Evolutionary conservation across 2,888 invertebrate species (phyloP), one percentile per base, ranked within the genome.

Genomic region (Scrobipalpa costella): DNA sequence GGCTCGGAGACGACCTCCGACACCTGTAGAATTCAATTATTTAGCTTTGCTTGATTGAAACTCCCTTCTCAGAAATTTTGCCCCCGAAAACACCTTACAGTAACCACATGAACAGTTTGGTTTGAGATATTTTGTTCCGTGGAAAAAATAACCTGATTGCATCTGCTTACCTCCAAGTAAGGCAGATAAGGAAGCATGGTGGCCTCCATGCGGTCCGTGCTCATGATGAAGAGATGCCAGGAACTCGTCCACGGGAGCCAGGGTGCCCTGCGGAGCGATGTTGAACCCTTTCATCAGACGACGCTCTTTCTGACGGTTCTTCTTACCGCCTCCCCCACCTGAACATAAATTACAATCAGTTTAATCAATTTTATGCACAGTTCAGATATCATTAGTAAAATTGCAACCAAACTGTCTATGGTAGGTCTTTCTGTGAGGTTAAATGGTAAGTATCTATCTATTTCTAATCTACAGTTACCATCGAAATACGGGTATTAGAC

Each of bases 281-380:
- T 98, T 97, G 93, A 98, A 98, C 15, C 84, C 98, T 85, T 98
- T 98, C 97, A 98, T 97, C 63, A 98, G 92, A 0, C 98, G 94
- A 0, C 98, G 94, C 84, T 98, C 98, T 85, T 98, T 97, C 84
- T 97, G 97, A 0, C 98, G 94, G 83, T 98, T 97, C 90, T 98
- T 98, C 88, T 98, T 98, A 63, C 98, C 98, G 69, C 97, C 97
- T 67, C 96, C 95, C 78, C 96, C 96, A 19, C 90, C 89, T 88
- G 76, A 49, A 15, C 1, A 11, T 17, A 49, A 19, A 7, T 2
- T 17, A 49, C 17, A 19, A 49, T 49, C n/a, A n/a, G 47, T n/a
- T 49, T 49, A 49, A 17, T 49, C 1, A 19, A 8, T 6, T 11
- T 19, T 17, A 8, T 19, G 3, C 13, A n/a, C 11, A n/a, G n/a